phyloP scores from a whole-genome alignment of 2,888 invertebrate genomes.

The Cylloceria caligata region DNA sequence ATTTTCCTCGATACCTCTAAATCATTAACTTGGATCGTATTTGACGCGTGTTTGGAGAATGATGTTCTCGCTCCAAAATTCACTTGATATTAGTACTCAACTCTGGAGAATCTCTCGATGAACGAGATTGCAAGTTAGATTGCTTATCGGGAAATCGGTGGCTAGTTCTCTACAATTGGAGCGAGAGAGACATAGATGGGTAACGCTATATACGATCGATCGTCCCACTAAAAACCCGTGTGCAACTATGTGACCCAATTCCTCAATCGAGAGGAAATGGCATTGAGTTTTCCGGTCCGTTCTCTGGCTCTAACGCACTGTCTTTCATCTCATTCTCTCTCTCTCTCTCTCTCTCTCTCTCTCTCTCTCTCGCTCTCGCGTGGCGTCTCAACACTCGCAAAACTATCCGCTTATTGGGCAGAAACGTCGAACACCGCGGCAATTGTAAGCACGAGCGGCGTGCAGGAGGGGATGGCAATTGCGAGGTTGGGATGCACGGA shows the following conservation, averaged over 20 bases:
- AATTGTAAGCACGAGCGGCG: slow-evolving; percentile 25
- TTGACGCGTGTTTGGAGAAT: slow-evolving; percentile 25
- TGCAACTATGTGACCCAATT: slow-evolving; percentile 69
- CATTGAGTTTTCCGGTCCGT: slow-evolving; percentile 45
- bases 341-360: slow-evolving; percentile 22
- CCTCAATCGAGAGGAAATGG: slow-evolving; percentile 62
- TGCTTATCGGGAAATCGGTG: slow-evolving; percentile 46
- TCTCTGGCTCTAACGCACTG: slow-evolving; percentile 18
- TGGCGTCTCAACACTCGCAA: slow-evolving; percentile 54
- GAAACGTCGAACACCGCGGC: slow-evolving; percentile 71
- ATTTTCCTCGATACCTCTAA: slow-evolving; percentile 8
- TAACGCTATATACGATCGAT: slow-evolving; percentile 46
- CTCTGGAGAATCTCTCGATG: slow-evolving; percentile 44
- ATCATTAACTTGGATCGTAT: slow-evolving; percentile 13
- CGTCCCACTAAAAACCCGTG: slow-evolving; percentile 59
- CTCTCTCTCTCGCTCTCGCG: slow-evolving; percentile 30
- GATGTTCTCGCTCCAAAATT: slow-evolving; percentile 35
- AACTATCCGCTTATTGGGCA: slow-evolving; percentile 73
- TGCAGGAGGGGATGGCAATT: slow-evolving; percentile 24
- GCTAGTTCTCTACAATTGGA: slow-evolving; percentile 24
- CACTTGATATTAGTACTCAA: slow-evolving; percentile 47
- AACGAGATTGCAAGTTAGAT: slow-evolving; percentile 64
- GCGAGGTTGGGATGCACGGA: slow-evolving; percentile 68
- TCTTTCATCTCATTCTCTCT: slow-evolving; percentile 28
- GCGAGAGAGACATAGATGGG: slow-evolving; percentile 22